These are phyloP conservation scores for Euwallacea similis DNA, from an alignment of 1,140 invertebrate species.

Conservation along the genomic window DNA sequence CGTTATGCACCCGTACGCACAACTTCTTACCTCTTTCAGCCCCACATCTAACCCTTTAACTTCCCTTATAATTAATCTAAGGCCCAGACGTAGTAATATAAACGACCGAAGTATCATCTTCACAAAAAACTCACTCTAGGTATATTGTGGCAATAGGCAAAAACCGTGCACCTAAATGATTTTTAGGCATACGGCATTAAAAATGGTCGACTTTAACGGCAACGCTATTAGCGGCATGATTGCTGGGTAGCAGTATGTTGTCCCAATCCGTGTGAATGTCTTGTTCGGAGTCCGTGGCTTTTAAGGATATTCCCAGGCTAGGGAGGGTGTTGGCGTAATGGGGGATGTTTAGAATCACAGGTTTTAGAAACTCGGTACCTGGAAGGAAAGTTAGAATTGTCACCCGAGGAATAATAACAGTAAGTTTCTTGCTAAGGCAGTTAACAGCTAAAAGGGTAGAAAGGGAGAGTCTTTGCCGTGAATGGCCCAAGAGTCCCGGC, in stretches of 20 bases:
- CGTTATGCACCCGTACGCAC: too few species aligned
- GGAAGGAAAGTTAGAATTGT: not conserved
- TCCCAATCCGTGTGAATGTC: conserved; percentile 72
- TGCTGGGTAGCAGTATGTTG: conserved; percentile 72
- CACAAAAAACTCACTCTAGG: too few species aligned
- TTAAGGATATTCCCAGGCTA: conserved; percentile 70
- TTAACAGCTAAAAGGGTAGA: not conserved
- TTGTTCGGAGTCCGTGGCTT: conserved; percentile 78
- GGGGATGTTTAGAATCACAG: conserved; percentile 82
- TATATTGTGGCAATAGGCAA: too few species aligned
- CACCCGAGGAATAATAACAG: not conserved
- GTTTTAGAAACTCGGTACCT: conserved; percentile 79
- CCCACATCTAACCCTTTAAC: too few species aligned
- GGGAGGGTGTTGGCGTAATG: conserved; percentile 73
- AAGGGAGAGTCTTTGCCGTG: not conserved
- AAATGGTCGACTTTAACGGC: conserved; percentile 90
- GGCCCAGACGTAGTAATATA: too few species aligned
- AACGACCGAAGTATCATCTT: too few species aligned
- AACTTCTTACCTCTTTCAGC: too few species aligned
- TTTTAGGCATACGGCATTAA: conserved; percentile 53
- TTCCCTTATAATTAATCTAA: too few species aligned
- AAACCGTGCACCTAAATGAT: too few species aligned
- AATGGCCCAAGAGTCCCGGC: too few species aligned
- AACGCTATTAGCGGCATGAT: conserved; percentile 80
- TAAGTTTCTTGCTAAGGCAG: not conserved